A percentile compares a stretch with the other conserved stretches of the same genome.
These are phyloP conservation scores for Drosophila sulfurigaster DNA, from an alignment of 1,140 invertebrate genomes.

Conservation along the genomic window DNA sequence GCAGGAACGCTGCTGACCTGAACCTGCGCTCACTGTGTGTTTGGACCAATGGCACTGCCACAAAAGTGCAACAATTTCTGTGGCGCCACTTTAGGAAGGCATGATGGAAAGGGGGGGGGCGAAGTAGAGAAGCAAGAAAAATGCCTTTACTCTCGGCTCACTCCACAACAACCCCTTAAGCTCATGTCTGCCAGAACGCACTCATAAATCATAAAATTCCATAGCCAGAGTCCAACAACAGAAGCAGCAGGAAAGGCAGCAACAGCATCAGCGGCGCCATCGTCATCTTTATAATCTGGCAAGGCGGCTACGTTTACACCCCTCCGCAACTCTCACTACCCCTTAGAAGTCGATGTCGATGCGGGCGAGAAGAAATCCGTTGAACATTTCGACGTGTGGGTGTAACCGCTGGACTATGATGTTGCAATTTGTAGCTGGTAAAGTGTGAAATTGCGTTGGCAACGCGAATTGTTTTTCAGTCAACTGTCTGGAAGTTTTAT, in stretches of 20 bases:
- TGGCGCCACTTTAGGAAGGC: constrained; percentile 30
- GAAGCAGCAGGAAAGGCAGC: constrained; percentile 10
- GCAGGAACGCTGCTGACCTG: constrained; percentile 47
- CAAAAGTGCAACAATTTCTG: constrained; percentile 70
- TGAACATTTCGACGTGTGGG: constrained; percentile 31
- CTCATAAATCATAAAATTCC: constrained; percentile 82
- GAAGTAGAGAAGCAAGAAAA: constrained; percentile 47
- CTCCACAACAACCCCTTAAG: not conserved
- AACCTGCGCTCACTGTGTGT: constrained; percentile 22
- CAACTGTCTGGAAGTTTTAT: constrained; percentile 19
- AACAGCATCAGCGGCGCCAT: constrained; percentile 45
- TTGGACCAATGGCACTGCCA: constrained; percentile 34
- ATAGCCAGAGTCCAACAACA: constrained; percentile 27
- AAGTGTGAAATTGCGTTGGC: constrained; percentile 81
- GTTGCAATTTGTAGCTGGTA: constrained; percentile 81
- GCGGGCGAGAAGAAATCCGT: constrained; percentile 8
- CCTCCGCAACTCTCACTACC: not conserved
- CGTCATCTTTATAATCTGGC: constrained; percentile 79
- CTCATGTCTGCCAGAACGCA: constrained; percentile 46
- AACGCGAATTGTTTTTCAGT: constrained; percentile 65
- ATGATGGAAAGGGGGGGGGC: constrained; percentile 22
- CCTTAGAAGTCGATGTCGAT: not conserved
- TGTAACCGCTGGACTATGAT: constrained; percentile 64
- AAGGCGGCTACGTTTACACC: constrained; percentile 30
- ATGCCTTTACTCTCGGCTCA: constrained; percentile 15